Percentiles rank a stretch among this genome's conserved stretches.
These are phyloP conservation scores for Bufo bufo DNA, from an alignment of 2,113 vertebrate genomes.

Conservation along the genomic window DNA sequence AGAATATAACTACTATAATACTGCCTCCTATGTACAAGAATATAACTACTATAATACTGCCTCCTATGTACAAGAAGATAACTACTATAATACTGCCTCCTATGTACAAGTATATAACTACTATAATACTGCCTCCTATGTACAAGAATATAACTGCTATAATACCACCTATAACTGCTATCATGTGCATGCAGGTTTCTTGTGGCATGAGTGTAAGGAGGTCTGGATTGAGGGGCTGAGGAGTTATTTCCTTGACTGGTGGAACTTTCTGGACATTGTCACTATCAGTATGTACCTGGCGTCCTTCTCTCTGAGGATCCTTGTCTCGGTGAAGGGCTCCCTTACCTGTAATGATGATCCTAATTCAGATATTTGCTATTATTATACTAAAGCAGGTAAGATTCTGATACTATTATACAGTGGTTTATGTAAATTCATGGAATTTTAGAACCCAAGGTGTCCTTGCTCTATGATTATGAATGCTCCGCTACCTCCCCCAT, in stretches of 20 bases:
- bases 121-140: not conserved
- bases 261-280: slow-evolving; percentile 88
- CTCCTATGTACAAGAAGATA: not conserved
- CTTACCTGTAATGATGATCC: slow-evolving; percentile 70
- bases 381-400: slow-evolving; percentile 84
- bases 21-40: slow-evolving; percentile 1
- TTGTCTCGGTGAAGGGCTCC: slow-evolving; percentile 78
- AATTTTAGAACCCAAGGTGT: too few relatives aligned
- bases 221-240: slow-evolving; percentile 88
- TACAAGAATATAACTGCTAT: slow-evolving; percentile 6
- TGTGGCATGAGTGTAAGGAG: slow-evolving; percentile 92
- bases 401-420: not conserved
- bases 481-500: not conserved
- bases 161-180: not conserved
- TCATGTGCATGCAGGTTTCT: slow-evolving; percentile 75
- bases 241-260: slow-evolving; percentile 87
- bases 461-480: not conserved
- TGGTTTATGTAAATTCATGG: not conserved
- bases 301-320: slow-evolving; percentile 79
- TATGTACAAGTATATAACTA: slow-evolving; percentile 6
- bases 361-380: slow-evolving; percentile 70
- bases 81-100: slow-evolving; percentile 6
- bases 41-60: slow-evolving; percentile 17
- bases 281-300: slow-evolving; percentile 90
- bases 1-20: slow-evolving; percentile 12